phyloP scores from a whole-genome alignment of 2,888 invertebrate species.

The Clanis bilineata region DNA sequence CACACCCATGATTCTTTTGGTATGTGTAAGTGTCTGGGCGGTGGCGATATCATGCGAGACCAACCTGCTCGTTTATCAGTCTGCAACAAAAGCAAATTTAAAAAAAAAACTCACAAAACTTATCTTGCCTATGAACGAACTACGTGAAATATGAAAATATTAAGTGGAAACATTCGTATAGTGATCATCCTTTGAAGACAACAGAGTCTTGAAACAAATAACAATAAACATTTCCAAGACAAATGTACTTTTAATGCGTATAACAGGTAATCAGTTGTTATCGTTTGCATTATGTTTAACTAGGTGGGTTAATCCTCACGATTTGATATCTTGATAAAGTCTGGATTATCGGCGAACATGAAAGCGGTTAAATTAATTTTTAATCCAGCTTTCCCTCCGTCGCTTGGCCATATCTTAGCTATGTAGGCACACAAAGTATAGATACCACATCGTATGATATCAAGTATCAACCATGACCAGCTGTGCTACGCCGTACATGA shows the following conservation, averaged over 20 bases:
- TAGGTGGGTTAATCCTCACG: constrained; percentile 73
- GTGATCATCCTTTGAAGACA: neutral
- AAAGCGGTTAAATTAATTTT: constrained; percentile 79
- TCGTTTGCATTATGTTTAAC: constrained; percentile 74
- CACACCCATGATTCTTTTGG: too few relatives aligned
- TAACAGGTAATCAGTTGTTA: constrained; percentile 69
- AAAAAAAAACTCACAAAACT: too few relatives aligned
- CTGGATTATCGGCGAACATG: constrained; percentile 79
- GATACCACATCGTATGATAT: constrained; percentile 44
- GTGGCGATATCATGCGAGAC: too few relatives aligned
- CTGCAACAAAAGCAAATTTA: too few relatives aligned
- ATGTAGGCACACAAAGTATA: constrained; percentile 53
- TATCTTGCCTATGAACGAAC: too few relatives aligned
- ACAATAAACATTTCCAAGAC: constrained; percentile 11
- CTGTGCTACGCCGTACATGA: constrained; percentile 20
- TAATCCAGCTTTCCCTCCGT: constrained; percentile 74
- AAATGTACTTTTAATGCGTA: constrained; percentile 33
- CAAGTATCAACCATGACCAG: constrained; percentile 41
- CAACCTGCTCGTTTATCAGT: too few relatives aligned
- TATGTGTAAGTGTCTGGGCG: too few relatives aligned
- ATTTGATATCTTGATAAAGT: constrained; percentile 79
- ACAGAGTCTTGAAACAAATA: neutral
- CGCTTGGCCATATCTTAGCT: constrained; percentile 59
- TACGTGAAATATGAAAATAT: too few relatives aligned
- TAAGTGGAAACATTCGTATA: too few relatives aligned